phyloP scores from a whole-genome alignment of 2,113 vertebrate species.

The Engraulis encrasicolus region DNA sequence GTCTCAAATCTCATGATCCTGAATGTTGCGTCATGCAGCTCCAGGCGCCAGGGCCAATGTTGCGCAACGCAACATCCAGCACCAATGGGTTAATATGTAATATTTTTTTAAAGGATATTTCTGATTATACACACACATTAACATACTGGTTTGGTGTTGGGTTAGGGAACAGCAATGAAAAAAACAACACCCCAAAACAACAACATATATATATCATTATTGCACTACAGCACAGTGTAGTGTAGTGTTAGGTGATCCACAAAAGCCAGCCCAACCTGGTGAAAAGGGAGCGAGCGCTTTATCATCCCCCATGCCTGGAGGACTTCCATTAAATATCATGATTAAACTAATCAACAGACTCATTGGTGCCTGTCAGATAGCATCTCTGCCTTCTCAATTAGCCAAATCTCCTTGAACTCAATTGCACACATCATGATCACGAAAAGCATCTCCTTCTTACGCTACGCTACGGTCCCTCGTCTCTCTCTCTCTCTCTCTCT shows the following conservation, averaged over 20 bases:
- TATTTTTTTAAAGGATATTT: no score
- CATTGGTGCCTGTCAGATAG: conserved; percentile 78
- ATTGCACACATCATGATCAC: conserved; percentile 68
- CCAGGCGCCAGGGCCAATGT: no score
- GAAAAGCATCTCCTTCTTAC: conserved; percentile 27
- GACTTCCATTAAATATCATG: conserved; percentile 78
- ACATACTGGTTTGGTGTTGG: no score
- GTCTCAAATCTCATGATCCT: no score
- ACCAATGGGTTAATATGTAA: no score
- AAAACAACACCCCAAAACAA: not conserved
- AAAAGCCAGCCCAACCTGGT: conserved; percentile 35
- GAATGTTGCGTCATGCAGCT: no score
- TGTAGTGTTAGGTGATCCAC: conserved; percentile 27
- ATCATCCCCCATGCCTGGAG: conserved; percentile 75
- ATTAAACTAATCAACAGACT: conserved; percentile 79
- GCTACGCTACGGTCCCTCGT: conserved; percentile 3
- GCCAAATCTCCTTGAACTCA: conserved; percentile 76
- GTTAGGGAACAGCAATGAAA: conserved; percentile 35
- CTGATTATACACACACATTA: no score
- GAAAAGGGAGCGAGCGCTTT: conserved; percentile 73
- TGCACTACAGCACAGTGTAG: no score
- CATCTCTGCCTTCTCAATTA: conserved; percentile 80
- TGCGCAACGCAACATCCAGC: no score
- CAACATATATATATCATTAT: conserved; percentile 25
- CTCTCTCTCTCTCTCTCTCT: no score